Base-by-base conservation (phyloP, 92 coral and sea anemone species). In the Parazoanthus swiftii region DNA sequence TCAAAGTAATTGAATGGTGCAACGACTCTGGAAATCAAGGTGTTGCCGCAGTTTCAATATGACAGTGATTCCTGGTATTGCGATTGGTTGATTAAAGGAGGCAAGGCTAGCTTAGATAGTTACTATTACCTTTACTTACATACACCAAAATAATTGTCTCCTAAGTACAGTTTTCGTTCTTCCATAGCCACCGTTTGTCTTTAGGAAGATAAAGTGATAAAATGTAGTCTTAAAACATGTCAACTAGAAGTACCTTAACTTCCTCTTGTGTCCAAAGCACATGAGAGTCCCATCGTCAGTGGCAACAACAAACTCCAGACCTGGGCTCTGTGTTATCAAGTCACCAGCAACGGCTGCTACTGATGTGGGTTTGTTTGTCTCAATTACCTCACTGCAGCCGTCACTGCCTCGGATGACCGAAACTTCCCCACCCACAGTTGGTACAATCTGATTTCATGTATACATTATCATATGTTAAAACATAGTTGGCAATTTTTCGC, bases 401-500 rank as follows among this genome's bases (percentile, higher is more conserved):
- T 95, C 98, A 43, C 88, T 95, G 8, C 98, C 96, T 26, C 96
- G 86, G 44, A 95, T 90, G 86, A 95, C 89, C 43, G 98, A 95
- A 18, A 95, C 89, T 74, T 71, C 87, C 26, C 94, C 94, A 59
- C 89, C 90, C 85, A 95, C 75, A 65, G 89, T 93, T 54, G 98
- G 98, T 74, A 95, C 81, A n/a, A 95, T 74, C 98, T 95, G 51
- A 80, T 74, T 43, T 11, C 67, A 84, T 29, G 26, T 21, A 70
- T 23, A 65, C 70, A 63, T 63, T 63, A 63, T 3, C 16, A 63
- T 63, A 6, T 58, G 66, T 58, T 1, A 58, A 58, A 29, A 29
- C 33, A 29, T 29, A 29, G 33, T 29, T 29, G 33, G 33, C 33
- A 29, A 29, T 29, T 29, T 29, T 29, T 29, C 33, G 33, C 33